Conservation (phyloP, 2,888 invertebrate genomes). For the Lasioglossum pauxillum region DNA sequence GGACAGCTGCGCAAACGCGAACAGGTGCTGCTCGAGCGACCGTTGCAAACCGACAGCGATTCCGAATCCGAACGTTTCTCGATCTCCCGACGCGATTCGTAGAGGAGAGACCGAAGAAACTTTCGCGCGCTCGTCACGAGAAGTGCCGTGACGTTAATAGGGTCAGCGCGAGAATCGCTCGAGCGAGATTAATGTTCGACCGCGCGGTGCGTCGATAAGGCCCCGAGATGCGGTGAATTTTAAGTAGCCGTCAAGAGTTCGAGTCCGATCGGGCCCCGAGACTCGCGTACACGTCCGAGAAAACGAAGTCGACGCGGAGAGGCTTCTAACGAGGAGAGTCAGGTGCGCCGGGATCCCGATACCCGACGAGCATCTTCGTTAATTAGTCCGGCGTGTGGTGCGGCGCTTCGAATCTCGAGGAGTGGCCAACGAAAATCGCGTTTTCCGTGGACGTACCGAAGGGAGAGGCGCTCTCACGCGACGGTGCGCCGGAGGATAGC, state of each 20-base stretch:
- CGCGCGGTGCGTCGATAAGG: conserved; percentile 45
- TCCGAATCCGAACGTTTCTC: not conserved
- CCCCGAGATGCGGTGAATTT: conserved; percentile 38
- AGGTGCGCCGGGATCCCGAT: not conserved
- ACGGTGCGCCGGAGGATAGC: not conserved
- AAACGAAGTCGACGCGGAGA: conserved; percentile 27
- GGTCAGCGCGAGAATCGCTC: conserved; percentile 67
- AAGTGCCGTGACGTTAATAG: conserved; percentile 64
- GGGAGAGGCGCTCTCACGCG: not conserved
- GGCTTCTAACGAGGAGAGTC: conserved; percentile 38
- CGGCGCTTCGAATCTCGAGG: not conserved
- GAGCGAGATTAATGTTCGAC: conserved; percentile 68
- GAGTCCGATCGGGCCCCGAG: not conserved
- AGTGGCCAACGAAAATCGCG: not conserved
- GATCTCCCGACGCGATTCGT: conserved; percentile 9
- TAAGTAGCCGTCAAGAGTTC: conserved; percentile 31
- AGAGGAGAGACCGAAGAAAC: conserved; percentile 22
- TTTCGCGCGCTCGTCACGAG: conserved; percentile 23
- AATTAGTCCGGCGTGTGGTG: not conserved
- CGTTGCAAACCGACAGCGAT: not conserved
- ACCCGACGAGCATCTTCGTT: not conserved
- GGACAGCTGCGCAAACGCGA: conserved; percentile 53
- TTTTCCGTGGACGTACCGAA: not conserved
- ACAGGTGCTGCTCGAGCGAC: conserved; percentile 57
- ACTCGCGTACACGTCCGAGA: not conserved